These are phyloP conservation scores for Phthorimaea operculella DNA, from an alignment of 1,140 invertebrate genomes.

Conservation along the genomic window DNA sequence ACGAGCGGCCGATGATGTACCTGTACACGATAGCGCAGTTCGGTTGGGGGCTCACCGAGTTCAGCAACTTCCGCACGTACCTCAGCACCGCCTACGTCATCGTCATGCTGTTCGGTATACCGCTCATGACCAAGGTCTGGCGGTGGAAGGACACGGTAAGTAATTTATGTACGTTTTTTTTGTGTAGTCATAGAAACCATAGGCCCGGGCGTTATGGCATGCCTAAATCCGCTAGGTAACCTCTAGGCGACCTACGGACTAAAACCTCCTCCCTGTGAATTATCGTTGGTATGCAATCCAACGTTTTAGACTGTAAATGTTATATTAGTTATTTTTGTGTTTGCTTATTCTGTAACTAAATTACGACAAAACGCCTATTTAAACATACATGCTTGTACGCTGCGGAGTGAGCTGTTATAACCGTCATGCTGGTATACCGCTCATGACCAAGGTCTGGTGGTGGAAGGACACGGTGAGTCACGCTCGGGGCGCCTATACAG, in stretches of 20 bases:
- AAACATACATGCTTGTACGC: too few relatives aligned
- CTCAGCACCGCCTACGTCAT: conserved; percentile 75
- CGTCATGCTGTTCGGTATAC: conserved; percentile 74
- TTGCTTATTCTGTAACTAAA: too few relatives aligned
- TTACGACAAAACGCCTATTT: too few relatives aligned
- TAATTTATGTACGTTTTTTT: conserved; percentile 5
- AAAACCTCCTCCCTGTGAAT: too few relatives aligned
- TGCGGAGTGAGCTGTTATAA: too few relatives aligned
- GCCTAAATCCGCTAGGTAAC: too few relatives aligned
- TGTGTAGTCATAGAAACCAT: too few relatives aligned
- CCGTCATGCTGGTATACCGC: conserved; percentile 75
- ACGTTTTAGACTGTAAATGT: too few relatives aligned
- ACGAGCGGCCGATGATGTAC: conserved; percentile 76
- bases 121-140: conserved; percentile 74
- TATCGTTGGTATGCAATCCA: too few relatives aligned
- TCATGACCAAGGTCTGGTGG: conserved; percentile 73
- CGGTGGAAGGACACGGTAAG: conserved; percentile 73
- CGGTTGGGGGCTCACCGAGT: conserved; percentile 72
- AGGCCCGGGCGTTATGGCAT: too few relatives aligned
- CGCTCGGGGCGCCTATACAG: conserved; percentile 69
- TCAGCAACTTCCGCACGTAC: conserved; percentile 76
- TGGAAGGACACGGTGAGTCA: conserved; percentile 72
- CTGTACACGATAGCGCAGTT: conserved; percentile 76
- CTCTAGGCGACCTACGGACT: too few relatives aligned
- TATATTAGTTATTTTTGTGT: too few relatives aligned